These are phyloP conservation scores for Xyrichtys novacula DNA, from an alignment of 2,797 vertebrate genomes.

Conservation along the genomic window DNA sequence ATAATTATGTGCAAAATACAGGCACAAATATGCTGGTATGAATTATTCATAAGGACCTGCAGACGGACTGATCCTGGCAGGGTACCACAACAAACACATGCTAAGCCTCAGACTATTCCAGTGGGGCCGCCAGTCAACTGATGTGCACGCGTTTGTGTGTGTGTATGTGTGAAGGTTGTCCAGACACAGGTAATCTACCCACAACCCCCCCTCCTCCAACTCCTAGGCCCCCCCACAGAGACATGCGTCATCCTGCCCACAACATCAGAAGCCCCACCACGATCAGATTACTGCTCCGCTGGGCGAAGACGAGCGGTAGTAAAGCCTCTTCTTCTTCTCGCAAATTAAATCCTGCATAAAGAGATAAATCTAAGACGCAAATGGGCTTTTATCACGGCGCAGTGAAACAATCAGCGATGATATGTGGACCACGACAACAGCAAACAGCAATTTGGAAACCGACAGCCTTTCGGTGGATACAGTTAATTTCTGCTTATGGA, in stretches of 20 bases:
- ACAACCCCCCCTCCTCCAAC: conserved; percentile 1
- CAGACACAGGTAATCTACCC: conserved; percentile 58
- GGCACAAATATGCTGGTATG: conserved; percentile 64
- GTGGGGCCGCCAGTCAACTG: conserved; percentile 24
- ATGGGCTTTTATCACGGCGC: conserved; percentile 63
- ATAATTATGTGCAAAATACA: conserved; percentile 76
- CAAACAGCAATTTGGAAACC: conserved; percentile 59
- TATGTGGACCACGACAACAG: conserved; percentile 50
- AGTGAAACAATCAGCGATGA: conserved; percentile 67
- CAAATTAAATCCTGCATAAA: conserved; percentile 63
- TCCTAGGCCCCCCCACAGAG: conserved; percentile 41
- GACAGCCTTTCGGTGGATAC: conserved; percentile 58
- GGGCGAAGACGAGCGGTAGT: conserved; percentile 37
- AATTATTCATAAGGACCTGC: conserved; percentile 77
- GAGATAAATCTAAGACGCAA: conserved; percentile 54
- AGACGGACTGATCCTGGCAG: conserved; percentile 60
- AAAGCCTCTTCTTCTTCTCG: conserved; percentile 51
- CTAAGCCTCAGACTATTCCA: conserved; percentile 47
- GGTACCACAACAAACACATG: conserved; percentile 52
- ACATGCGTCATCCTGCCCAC: conserved; percentile 40
- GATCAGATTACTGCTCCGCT: conserved; percentile 71
- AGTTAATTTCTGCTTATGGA: conserved; percentile 68
- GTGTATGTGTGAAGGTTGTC: conserved; percentile 6
- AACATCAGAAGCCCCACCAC: conserved; percentile 30
- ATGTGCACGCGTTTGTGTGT: conserved; percentile 6